Conservation (phyloP, 2,113 vertebrate species). For the Clarias magur region DNA sequence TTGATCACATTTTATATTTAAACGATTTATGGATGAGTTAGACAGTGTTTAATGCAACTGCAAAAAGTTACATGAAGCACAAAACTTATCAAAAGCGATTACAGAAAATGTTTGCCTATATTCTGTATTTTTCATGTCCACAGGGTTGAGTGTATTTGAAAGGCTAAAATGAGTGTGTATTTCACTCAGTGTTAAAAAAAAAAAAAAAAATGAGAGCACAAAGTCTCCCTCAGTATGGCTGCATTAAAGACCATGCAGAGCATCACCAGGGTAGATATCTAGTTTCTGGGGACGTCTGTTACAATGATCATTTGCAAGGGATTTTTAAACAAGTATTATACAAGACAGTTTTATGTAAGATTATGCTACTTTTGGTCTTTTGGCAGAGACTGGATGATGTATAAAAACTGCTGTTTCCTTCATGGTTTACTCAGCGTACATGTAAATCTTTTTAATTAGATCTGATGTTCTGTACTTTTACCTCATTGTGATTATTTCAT, state of each 20-base stretch:
- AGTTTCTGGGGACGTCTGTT: background rate
- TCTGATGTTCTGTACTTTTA: slow-evolving; percentile 18
- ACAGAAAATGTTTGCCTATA: background rate
- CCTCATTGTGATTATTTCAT: background rate
- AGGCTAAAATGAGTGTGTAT: background rate
- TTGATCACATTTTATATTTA: background rate
- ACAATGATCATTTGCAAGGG: background rate
- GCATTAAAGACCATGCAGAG: background rate
- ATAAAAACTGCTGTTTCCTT: background rate
- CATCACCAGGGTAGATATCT: background rate
- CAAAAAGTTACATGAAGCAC: too few relatives aligned
- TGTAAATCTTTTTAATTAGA: slow-evolving; percentile 14
- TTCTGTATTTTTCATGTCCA: background rate
- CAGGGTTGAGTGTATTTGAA: background rate
- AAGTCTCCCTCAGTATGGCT: background rate
- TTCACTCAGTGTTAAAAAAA: background rate
- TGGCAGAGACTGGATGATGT: background rate
- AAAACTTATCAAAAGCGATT: background rate
- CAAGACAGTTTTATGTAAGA: slow-evolving; percentile 1
- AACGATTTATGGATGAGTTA: background rate
- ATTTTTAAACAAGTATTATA: background rate
- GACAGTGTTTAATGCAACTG: background rate
- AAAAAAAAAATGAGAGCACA: background rate
- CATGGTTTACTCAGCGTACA: background rate
- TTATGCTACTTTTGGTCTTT: background rate